Base-by-base conservation (phyloP, 1,140 invertebrate genomes). In the Palaemon carinicauda region DNA sequence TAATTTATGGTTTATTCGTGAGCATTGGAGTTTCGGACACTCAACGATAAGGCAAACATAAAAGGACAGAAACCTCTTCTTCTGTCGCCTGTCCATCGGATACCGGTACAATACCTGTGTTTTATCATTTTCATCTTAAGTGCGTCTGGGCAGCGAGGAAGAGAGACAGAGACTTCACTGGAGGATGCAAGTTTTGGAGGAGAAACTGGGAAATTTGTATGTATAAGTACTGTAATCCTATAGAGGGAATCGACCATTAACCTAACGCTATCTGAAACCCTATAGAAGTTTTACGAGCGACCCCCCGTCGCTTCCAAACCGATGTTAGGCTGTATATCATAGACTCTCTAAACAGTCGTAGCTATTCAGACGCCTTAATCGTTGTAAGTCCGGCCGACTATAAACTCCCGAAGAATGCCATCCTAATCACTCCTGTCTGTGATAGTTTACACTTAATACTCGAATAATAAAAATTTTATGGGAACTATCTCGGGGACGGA, bases 271-370 rank as follows among this genome's bases (percentile, higher is more conserved):
- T 77, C 74, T 77, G 74, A 77, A 50, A 77, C 74, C 74, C 74
- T 77, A 77, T 77, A 77, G 33, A 77, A 77, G 74, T 33, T 77
- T 77, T 77, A 77, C 50, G 74, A 51, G 41, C 41, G 33, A 19
- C 33, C 41, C 74, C 74, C 74, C 74, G 74, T 50, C 12, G 74
- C 33, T 33, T 19, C 50, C 19, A 77, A 50, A 77, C 74, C 74
- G 41, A 77, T 77, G 33, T 9, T n/a, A 50, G 31, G 33, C 51
- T 50, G 41, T 77, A 77, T 77, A 19, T 77, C 74, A 77, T 51
- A n/a, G 74, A 51, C 50, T 77, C 74, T 51, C 41, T 24, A 41
- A 77, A 77, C 74, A 21, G 33, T 33, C 74, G 33, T 17, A 33
- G 7, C 17, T 77, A 50, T 33, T 50, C 74, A 77, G 19, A 77